Conservation (phyloP, 2,888 invertebrate species). For the Folsomia candida region DNA sequence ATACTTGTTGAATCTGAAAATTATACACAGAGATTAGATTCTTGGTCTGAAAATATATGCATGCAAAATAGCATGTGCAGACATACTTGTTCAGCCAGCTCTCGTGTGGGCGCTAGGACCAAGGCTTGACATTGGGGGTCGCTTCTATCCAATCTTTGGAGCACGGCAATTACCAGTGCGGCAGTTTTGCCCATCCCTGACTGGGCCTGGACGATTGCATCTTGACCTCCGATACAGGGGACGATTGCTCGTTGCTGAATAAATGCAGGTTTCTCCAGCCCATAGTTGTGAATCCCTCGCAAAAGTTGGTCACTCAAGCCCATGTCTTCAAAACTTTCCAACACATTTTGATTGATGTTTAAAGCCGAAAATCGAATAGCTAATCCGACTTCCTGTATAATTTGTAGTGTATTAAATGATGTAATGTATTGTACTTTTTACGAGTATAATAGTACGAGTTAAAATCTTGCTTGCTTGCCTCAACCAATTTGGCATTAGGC, state of each 20-base stretch:
- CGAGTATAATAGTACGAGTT: too few species aligned
- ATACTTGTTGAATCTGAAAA: constrained; percentile 15
- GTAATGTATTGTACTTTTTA: too few species aligned
- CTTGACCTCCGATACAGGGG: constrained; percentile 15
- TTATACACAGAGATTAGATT: not conserved
- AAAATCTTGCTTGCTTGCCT: too few species aligned
- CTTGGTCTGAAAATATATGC: too few species aligned
- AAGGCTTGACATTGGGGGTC: constrained; percentile 14
- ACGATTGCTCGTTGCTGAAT: constrained; percentile 20
- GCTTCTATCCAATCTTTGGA: constrained; percentile 17
- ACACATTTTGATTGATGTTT: not conserved
- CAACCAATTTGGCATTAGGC: too few species aligned
- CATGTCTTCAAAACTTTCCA: constrained; percentile 51
- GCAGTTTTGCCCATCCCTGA: constrained; percentile 38
- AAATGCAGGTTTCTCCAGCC: constrained; percentile 43
- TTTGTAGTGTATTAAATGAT: constrained; percentile 2
- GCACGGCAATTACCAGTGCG: constrained; percentile 17
- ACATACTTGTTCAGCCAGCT: constrained; percentile 29
- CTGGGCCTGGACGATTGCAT: constrained; percentile 31
- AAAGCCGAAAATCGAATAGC: constrained; percentile 8
- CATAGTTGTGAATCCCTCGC: constrained; percentile 60
- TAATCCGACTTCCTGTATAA: constrained; percentile 27
- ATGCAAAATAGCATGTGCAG: too few species aligned
- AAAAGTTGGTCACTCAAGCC: constrained; percentile 58
- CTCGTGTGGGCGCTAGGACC: constrained; percentile 24